Conservation (phyloP, 1,140 invertebrate species). For the Caenorhabditis briggsae region DNA sequence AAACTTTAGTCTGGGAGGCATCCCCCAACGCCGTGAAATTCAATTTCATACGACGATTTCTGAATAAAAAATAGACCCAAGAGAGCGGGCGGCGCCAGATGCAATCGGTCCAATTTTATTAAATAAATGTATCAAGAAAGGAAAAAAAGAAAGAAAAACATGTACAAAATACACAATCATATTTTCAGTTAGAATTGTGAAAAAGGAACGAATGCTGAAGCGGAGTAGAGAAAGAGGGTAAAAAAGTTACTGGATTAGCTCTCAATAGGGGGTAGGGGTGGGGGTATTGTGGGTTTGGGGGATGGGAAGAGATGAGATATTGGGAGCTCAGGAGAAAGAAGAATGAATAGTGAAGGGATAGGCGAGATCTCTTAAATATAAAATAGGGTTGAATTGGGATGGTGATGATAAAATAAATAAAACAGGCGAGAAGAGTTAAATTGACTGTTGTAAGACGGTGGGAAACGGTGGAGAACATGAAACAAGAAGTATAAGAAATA, state of each 20-base stretch:
- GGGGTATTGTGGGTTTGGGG: not conserved
- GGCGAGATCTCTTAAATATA: conserved; percentile 12
- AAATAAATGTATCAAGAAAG: not conserved
- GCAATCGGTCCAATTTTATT: conserved; percentile 39
- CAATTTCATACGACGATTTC: conserved; percentile 14
- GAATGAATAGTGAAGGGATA: not conserved
- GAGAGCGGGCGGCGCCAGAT: conserved; percentile 1
- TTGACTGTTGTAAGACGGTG: not conserved
- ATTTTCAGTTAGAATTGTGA: not conserved
- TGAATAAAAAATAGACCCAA: not conserved
- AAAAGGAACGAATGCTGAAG: not conserved
- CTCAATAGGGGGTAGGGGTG: not conserved
- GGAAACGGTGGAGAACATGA: not conserved
- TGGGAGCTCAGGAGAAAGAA: not conserved
- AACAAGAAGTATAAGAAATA: not conserved
- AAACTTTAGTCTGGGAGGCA: conserved; percentile 18
- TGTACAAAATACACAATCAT: not conserved
- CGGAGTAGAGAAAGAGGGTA: not conserved
- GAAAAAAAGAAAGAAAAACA: not conserved
- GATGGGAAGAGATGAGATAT: not conserved
- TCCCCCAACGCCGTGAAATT: not conserved
- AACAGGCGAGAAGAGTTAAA: not conserved
- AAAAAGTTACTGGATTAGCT: conserved; percentile 34
- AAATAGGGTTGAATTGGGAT: not conserved
- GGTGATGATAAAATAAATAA: not conserved